Evolutionary conservation across 2,797 vertebrate genomes (phyloP), one percentile per base, ranked within the genome.

Genomic region (Lacerta agilis): DNA sequence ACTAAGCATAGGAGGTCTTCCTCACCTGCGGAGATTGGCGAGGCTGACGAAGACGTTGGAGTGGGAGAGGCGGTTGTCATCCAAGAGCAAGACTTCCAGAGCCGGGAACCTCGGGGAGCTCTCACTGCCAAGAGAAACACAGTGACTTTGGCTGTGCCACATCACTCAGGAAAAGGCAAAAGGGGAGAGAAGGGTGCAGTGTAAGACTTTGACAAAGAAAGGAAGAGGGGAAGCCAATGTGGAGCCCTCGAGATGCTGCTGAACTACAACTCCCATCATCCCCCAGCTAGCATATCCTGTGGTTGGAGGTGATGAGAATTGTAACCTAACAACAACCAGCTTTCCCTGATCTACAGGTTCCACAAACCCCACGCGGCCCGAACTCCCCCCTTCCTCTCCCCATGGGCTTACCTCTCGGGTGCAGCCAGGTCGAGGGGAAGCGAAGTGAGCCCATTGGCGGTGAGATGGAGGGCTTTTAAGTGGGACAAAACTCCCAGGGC

Each of bases 21-120:
- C 49, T 92, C 87, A 98, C 98, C 97, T 98, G 88, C 94, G 94
- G 11, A 98, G 96, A 41, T 96, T 96, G 2, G 94, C 96, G 5
- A 98, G 96, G 87, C 97, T 97, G 88, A 80, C 90, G 92, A 99
- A 98, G 88, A 98, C 95, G 0, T 82, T 93, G 4, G 97, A 94
- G 80, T 94, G 97, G 55, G 97, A 95, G 38, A 99, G 95, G 69
- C 86, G 94, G 92, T 98, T 98, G 88, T 98, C 97, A 86, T 98
- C 98, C 69, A 99, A 95, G 92, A 96, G 97, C 89, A 98, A 94
- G 18, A 98, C 96, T 94, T 98, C 97, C 76, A 98, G 97, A n/a
- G 94, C 92, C 4, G 93, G 94, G 93, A 98, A 98, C 67, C 71
- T 94, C 10, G 90, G 86, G 82, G 4, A 79, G 61, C 89, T 15